These are phyloP conservation scores for Cettia cetti DNA, from an alignment of 2,113 vertebrate species.

Conservation along the genomic window DNA sequence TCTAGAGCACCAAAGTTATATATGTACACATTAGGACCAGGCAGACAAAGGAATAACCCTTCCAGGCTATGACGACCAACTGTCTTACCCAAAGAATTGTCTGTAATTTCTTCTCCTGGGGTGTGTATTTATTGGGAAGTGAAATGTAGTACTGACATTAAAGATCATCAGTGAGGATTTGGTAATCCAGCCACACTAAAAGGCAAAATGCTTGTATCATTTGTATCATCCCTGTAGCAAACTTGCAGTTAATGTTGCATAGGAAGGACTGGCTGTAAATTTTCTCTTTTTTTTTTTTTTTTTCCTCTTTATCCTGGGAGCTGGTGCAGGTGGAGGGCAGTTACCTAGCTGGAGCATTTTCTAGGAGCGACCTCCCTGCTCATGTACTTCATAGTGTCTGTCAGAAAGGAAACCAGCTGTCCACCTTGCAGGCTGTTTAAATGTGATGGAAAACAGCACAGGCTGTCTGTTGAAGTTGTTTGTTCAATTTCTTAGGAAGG, in stretches of 20 bases:
- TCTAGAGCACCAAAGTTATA: not conserved
- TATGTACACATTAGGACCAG: not conserved
- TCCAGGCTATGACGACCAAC: not conserved
- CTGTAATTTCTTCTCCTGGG: not conserved
- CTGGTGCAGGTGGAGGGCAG: not conserved
- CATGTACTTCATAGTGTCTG: not conserved
- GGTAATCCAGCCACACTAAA: not conserved
- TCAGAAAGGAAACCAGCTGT: not conserved
- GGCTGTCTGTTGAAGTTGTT: not conserved
- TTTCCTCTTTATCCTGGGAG: not conserved
- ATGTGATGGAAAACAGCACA: not conserved
- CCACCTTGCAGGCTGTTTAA: not conserved
- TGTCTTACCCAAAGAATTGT: not conserved
- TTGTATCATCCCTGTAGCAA: not conserved
- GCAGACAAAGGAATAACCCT: not conserved
- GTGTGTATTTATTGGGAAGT: not conserved
- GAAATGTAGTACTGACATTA: not conserved
- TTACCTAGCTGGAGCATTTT: not conserved
- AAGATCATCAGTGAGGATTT: not conserved
- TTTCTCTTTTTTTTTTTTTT: rapidly evolving
- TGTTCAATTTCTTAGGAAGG: not conserved
- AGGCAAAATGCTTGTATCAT: not conserved
- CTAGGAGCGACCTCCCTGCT: not conserved
- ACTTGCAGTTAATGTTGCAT: not conserved
- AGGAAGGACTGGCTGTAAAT: not conserved